Base-by-base conservation (phyloP, 37 sponge, comb jelly and placozoan species). In the Mnemiopsis leidyi region DNA sequence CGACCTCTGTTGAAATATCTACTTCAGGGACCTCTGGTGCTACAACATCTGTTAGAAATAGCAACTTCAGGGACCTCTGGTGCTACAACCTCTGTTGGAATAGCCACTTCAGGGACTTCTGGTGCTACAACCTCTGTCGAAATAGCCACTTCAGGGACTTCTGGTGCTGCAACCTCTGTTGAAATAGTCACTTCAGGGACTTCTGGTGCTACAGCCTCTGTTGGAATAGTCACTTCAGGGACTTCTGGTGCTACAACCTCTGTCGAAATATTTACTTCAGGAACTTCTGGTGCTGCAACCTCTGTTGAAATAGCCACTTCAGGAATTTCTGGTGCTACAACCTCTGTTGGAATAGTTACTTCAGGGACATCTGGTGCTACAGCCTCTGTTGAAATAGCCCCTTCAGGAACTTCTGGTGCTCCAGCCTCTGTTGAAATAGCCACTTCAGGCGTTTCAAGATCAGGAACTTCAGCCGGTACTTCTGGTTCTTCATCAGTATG, bases 391-490 rank as follows among this genome's bases (percentile, higher is more conserved):
- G 24, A 18, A 13, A n/a, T n/a, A n/a, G n/a, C n/a, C n/a, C n/a
- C n/a, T n/a, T n/a, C n/a, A n/a, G 90, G 48, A 20, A 69, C 73
- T 23, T 69, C 73, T 69, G 73, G 73, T n/a, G 73, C 21, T 25
- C 21, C 29, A 25, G 21, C 21, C 24, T 69, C 73, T 2, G 21
- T 28, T 26, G 24, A 18, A 13, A n/a, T n/a, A n/a, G n/a, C n/a
- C n/a, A n/a, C n/a, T n/a, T n/a, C n/a, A n/a, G 90, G 48, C 16
- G 48, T 29, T 85, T 85, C 90, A 40, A 85, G 3, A 23, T n/a
- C 75, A 18, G 20, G n/a, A n/a, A n/a, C n/a, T n/a, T n/a, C 90
- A 18, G 24, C 90, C 1, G 61, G 61, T 39, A 13, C 79, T 77
- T 31, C 20, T 32, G 24, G 2, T 85, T 85, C 48, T 37, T 36